Evolutionary conservation across 37 sponge, comb jelly and placozoan species (phyloP).

Genomic region (Hexactinellida sp.): DNA sequence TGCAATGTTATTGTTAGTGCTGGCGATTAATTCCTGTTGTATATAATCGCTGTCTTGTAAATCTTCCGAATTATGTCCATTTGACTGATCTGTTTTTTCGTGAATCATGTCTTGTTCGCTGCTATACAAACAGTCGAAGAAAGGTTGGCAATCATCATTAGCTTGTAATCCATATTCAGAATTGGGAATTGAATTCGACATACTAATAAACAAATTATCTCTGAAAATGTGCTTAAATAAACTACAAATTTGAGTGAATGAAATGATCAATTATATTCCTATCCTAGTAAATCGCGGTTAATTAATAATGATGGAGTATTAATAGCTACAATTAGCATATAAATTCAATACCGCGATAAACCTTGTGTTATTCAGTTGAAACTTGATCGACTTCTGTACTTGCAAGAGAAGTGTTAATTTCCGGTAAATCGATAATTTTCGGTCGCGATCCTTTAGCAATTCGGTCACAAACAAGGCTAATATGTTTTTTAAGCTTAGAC

Average conservation of each 20-base stretch:
- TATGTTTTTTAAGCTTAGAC: constrained; percentile 70
- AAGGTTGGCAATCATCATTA: too few relatives aligned
- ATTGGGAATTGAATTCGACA: too few relatives aligned
- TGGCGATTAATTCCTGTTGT: background rate
- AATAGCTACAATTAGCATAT: background rate
- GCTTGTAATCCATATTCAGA: too few relatives aligned
- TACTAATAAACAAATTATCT: too few relatives aligned
- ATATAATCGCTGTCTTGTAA: background rate
- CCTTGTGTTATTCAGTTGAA: background rate
- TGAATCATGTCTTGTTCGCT: background rate
- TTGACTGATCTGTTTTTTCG: background rate
- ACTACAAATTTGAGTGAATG: too few relatives aligned
- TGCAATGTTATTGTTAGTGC: background rate
- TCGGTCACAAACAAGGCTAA: constrained; percentile 74
- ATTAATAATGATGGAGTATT: too few relatives aligned
- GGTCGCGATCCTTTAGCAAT: constrained; percentile 42
- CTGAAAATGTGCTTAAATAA: too few relatives aligned
- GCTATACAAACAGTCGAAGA: background rate
- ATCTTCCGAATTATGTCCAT: background rate
- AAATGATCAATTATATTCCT: too few relatives aligned
- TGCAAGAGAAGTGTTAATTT: background rate
- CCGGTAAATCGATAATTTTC: background rate
- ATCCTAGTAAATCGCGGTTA: background rate
- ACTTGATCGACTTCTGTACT: background rate
- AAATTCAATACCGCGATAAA: too few relatives aligned